phyloP scores from a whole-genome alignment of 30 jellyfish, hydroid and myxozoan genomes.

The Cassiopea xamachana region DNA sequence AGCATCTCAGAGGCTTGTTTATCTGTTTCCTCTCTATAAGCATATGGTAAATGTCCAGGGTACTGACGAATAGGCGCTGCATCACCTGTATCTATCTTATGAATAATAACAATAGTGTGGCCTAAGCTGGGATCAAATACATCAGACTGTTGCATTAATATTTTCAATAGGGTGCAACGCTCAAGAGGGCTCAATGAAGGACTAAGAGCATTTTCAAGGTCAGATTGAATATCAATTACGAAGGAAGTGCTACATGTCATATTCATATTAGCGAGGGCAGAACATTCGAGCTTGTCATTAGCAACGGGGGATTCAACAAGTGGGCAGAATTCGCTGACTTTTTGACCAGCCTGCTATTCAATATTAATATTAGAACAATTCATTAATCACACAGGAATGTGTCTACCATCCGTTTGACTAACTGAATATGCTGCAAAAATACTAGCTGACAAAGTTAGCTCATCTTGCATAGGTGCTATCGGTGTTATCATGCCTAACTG shows the following conservation, averaged over 20 bases:
- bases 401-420: slow-evolving; percentile 21
- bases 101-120: slow-evolving; percentile 43
- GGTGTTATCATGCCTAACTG: slow-evolving; percentile 54
- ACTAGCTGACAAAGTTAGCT: not conserved
- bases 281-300: not conserved
- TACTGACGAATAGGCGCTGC: slow-evolving; percentile 54
- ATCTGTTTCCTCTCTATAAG: slow-evolving; percentile 53
- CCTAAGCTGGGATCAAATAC: slow-evolving; percentile 51
- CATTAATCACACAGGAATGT: slow-evolving; percentile 18
- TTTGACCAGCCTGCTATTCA: slow-evolving; percentile 41
- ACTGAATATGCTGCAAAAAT: slow-evolving; percentile 34
- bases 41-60: slow-evolving; percentile 61
- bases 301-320: slow-evolving; percentile 13
- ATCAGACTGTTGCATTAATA: slow-evolving; percentile 10
- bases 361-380: slow-evolving; percentile 15
- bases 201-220: slow-evolving; percentile 13
- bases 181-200: not conserved
- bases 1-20: slow-evolving; percentile 56
- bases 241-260: not conserved
- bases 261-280: not conserved
- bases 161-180: not conserved
- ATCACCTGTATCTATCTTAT: slow-evolving; percentile 51
- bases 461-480: not conserved
- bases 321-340: slow-evolving; percentile 29
- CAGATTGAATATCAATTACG: not conserved